These are phyloP conservation scores for Hypolimnas misippus DNA, from an alignment of 2,888 invertebrate species.

Conservation along the genomic window DNA sequence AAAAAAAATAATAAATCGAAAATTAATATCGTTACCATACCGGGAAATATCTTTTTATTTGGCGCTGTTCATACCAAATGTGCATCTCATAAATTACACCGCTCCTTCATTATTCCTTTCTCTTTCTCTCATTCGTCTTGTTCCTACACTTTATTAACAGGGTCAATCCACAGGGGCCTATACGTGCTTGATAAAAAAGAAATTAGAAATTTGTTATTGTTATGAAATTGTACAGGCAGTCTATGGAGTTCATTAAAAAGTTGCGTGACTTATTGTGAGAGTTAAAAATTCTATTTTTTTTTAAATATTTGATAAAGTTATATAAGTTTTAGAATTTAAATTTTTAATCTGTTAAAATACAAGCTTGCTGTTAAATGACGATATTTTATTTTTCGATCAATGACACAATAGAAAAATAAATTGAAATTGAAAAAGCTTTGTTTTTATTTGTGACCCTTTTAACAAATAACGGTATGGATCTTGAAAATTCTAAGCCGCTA, in stretches of 20 bases:
- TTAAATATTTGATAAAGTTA: no score
- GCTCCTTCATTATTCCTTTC: conserved; percentile 72
- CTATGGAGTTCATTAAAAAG: background rate
- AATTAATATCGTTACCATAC: conserved; percentile 69
- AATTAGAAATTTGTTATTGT: conserved; percentile 55
- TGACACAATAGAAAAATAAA: no score
- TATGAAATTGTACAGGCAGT: conserved; percentile 33
- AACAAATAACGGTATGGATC: no score
- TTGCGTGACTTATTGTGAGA: background rate
- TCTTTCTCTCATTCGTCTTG: conserved; percentile 69
- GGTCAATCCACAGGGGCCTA: conserved; percentile 67
- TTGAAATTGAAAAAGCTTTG: no score
- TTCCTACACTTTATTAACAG: conserved; percentile 71
- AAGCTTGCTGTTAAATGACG: no score
- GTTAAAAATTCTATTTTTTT: no score
- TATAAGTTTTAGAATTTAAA: no score
- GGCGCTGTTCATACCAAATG: conserved; percentile 79
- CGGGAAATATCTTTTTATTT: conserved; percentile 74
- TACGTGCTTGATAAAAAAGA: conserved; percentile 59
- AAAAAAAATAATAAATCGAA: conserved; percentile 38
- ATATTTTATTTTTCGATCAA: no score
- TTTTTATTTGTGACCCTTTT: no score
- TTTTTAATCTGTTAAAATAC: no score
- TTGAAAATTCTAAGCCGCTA: no score
- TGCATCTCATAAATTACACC: conserved; percentile 80